phyloP scores from a whole-genome alignment of 37 sponge, comb jelly and placozoan genomes.

The Diacarnus erythraeanus region DNA sequence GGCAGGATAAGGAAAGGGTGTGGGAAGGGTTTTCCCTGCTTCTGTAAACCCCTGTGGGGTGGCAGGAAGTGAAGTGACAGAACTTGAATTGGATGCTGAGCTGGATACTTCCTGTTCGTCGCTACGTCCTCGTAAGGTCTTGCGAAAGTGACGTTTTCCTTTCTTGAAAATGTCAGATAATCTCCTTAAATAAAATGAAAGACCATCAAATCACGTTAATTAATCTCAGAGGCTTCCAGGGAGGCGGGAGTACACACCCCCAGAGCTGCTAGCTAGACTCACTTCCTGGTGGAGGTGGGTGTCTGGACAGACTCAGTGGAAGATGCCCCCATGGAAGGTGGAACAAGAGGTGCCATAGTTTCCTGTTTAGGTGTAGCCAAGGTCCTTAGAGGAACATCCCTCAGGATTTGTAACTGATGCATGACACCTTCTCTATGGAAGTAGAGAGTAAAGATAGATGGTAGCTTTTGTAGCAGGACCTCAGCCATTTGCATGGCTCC shows the following conservation, averaged over 20 bases:
- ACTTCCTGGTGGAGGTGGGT: slow-evolving; percentile 44
- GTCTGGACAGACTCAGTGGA: background rate
- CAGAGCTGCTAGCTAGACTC: background rate
- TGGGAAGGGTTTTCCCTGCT: background rate
- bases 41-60: background rate
- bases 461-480: slow-evolving; percentile 87
- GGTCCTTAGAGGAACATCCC: slow-evolving; percentile 42
- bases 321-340: background rate
- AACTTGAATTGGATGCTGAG: background rate
- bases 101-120: slow-evolving; percentile 41
- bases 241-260: background rate
- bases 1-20: background rate
- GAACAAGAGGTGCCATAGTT: background rate
- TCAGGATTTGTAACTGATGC: slow-evolving; percentile 53
- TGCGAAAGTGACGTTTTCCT: slow-evolving; percentile 62
- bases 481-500: slow-evolving; percentile 83
- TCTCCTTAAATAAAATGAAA: slow-evolving; percentile 20
- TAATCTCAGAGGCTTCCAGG: background rate
- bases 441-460: slow-evolving; percentile 75
- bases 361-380: slow-evolving; percentile 60
- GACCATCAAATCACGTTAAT: background rate
- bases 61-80: background rate
- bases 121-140: slow-evolving; percentile 40
- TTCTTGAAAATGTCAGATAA: slow-evolving; percentile 65
- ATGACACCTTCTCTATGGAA: slow-evolving; percentile 93